Evolutionary conservation across 2,888 invertebrate species (phyloP), one percentile per base, ranked within the genome.

Genomic region (Cotesia congregata): DNA sequence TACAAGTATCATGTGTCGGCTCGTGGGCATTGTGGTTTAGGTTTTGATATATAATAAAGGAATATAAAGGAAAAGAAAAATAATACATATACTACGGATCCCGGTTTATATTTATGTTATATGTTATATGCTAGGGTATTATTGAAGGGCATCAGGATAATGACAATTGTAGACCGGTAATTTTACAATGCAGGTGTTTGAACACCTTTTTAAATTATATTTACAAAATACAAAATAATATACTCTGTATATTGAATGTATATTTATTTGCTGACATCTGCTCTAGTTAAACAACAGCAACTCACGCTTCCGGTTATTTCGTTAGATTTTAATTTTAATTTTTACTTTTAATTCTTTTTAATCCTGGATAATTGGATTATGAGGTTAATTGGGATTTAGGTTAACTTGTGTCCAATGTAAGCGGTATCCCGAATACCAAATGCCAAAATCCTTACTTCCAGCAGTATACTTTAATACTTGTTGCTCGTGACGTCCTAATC

Each of bases 311-410:
- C 30, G 30, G 30, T 30, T 30, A 30, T 30, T 30, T 30, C 30
- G 30, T 30, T 30, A 20, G 1, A 20, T 20, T 30, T 30, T 30
- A 3, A 0, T 30, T 64, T 64, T 64, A n/a, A n/a, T 17, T 64
- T 20, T 62, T 62, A 6, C 3, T 62, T 62, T 20, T 17, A 4
- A 5, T 64, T 17, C 0, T 17, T 17, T 17, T 17, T 17, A 17
- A 17, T 17, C 0, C 1, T 64, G 17, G 17, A 77, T 75, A 78
- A 80, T 83, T 77, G 50, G 50, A 50, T 50, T 50, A n/a, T n/a
- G n/a, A 50, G 30, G 30, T 30, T 30, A 30, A 30, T 30, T 30
- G 30, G 3, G 30, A 30, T 30, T 30, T 30, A 30, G 3, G 3
- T 30, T 30, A 30, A 30, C 2, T 2, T 3, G 30, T 30, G 30